Base-by-base conservation (phyloP, 2,888 invertebrate genomes). In the Adelognathus sp. region DNA sequence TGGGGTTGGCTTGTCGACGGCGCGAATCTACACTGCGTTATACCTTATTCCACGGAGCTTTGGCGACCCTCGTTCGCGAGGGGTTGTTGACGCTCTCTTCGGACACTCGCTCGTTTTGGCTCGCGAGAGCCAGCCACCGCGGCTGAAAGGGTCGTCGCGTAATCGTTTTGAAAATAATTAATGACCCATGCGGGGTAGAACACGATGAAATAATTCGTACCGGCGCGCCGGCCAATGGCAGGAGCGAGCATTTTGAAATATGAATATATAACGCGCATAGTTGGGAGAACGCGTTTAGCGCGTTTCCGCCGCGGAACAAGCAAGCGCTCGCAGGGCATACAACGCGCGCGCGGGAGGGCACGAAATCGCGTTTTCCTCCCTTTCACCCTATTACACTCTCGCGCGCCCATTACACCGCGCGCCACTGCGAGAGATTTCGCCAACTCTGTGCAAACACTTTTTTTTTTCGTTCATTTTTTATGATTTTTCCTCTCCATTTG, bases 151-250 rank as follows among this genome's bases (percentile, higher is more conserved):
- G 33, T 31, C 44, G 52, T 64, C 54, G 58, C 54, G 58, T 80
- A 82, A 82, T 79, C 69, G 76, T 75, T 79, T 64, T 31, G 61
- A 80, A 78, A 80, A 82, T 82, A 82, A 82, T 82, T 76, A 77
- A 81, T 81, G 80, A 41, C 73, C 73, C 3, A 21, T 9, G 46
- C 54, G 41, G 60, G 60, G 78, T 72, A 61, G 39, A 36, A 46
- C 29, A 76, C 73, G 63, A 61, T 60, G 66, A 58, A 70, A 74
- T 74, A 74, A 79, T 79, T 74, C 52, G 52, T 36, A 36, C 36
- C 61, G 70, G 27, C 44, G 21, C 18, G 60, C 60, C 60, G 64
- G 60, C 60, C 60, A 66, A 74, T 66, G 60, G 74, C 70, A 52
- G 73, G 73, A 63, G 69, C 46, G 73, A 73, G 69, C 64, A 64